Evolutionary conservation across 2,888 invertebrate species (phyloP), one percentile per base, ranked within the genome.

Genomic region (Nycteola revayana): DNA sequence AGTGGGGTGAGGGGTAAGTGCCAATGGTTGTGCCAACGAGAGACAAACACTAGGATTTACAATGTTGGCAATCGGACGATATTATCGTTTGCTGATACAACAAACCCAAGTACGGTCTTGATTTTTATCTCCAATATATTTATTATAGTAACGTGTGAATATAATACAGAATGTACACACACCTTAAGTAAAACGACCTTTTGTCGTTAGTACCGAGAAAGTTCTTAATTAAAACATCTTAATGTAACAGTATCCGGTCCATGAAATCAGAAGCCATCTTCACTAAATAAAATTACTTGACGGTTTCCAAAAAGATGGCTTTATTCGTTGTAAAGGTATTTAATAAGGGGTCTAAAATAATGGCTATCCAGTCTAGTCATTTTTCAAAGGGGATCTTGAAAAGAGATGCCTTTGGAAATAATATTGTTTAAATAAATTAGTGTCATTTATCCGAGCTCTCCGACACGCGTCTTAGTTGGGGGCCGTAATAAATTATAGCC

Each of bases 361-460:
- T 63, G 59, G 66, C 60, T 56, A 66, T 60, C 63, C 48, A 55
- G 59, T 52, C 54, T 56, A 61, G 59, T 76, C 66, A 66, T 71
- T 69, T 76, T 71, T 73, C 75, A 72, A 69, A 61, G 45, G 55
- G 55, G 59, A 66, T 61, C 53, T 57, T 52, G 52, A 66, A 70
- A 70, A 60, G 63, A 73, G 65, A 76, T 60, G 42, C 65, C 61
- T 61, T 70, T 61, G 58, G 66, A 72, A 76, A 79, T 73, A 73
- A 73, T 76, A 70, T 63, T 64, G 67, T 62, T 73, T 63, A 70
- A 75, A 80, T 76, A 79, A 82, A 81, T 77, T 74, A 69, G 60
- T 54, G 56, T 65, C 59, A 72, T 80, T 77, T 75, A 65, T 80
- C 65, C 52, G 30, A 47, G 60, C 52, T 54, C 56, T 49, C 46